Evolutionary conservation across 1,140 invertebrate species (phyloP), one percentile per base, ranked within the genome.

Genomic region (Trachelipus rathkii): DNA sequence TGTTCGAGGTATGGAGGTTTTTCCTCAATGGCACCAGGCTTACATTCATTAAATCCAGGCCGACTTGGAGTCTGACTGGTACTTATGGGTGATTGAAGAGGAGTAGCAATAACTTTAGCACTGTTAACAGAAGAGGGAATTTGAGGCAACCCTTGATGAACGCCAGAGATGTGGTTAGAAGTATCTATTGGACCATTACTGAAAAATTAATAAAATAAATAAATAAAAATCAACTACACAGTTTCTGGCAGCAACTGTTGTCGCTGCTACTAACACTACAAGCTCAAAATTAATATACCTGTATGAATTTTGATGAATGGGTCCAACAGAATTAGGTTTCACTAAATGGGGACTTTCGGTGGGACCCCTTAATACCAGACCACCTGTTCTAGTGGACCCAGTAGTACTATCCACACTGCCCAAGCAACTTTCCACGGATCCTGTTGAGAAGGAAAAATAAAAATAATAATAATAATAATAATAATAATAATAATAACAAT

Each of bases 351-450:
- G 50, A 15, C 19, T 60, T 19, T 60, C 33, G 33, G 33, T 33
- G 6, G 50, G 50, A 19, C 50, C 50, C 50, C 50, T 60, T 60
- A 60, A 19, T 19, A 8, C 50, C 50, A 60, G 50, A 15, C 50
- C 50, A 15, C 50, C 50, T 60, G 50, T 13, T 60, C 50, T 60
- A 60, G 50, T 60, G 11, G 50, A 13, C 11, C 50, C 50, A 60
- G 19, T 13, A 19, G 11, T 60, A 15, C 50, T 19, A 60, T 60
- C 50, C 11, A 60, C 50, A 33, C 33, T 33, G 50, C 50, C 50
- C 50, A 60, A 60, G 50, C 50, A 60, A 60, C 50, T 60, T 60
- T 60, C 50, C 50, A 60, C 50, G 50, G 50, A 13, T 15, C 50
- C 50, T 60, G 50, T 19, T 33, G 33, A 3, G 6, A 33, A 33